These are phyloP conservation scores for Andrena dorsata DNA, from an alignment of 2,888 invertebrate genomes.

Conservation along the genomic window DNA sequence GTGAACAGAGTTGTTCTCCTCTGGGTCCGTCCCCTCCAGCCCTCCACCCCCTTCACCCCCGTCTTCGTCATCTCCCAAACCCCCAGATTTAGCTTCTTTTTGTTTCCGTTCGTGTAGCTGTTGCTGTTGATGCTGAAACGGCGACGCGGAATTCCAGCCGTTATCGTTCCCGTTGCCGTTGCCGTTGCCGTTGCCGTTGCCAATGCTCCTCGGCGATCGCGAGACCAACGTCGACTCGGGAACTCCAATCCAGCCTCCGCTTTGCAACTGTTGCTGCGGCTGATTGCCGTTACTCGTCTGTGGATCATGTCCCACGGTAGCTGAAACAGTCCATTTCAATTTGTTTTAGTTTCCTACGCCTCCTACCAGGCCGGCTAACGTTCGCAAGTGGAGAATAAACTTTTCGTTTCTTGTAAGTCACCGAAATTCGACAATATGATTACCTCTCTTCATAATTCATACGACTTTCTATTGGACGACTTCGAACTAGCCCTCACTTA, in stretches of 20 bases:
- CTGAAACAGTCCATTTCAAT: conserved; percentile 67
- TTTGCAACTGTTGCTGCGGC: conserved; percentile 69
- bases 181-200: conserved; percentile 57
- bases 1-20: conserved; percentile 98
- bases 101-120: conserved; percentile 68
- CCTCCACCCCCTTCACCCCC: conserved; percentile 86
- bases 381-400: no score
- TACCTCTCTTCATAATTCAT: conserved; percentile 43
- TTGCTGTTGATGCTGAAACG: conserved; percentile 59
- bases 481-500: conserved; percentile 12
- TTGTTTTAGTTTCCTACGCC: background rate
- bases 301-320: conserved; percentile 82
- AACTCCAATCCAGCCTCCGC: conserved; percentile 60
- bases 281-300: conserved; percentile 77
- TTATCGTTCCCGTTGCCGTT: conserved; percentile 49
- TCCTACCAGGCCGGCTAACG: no score
- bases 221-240: conserved; percentile 61
- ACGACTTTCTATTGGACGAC: conserved; percentile 8
- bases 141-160: conserved; percentile 55
- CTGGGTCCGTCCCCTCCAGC: conserved; percentile 96
- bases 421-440: background rate
- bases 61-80: conserved; percentile 83
- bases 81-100: conserved; percentile 73
- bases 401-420: background rate
- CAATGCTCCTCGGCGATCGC: conserved; percentile 61